A percentile compares a stretch with the other conserved stretches of the same genome.
Conservation (phyloP, 2,797 vertebrate genomes). For the Crax fasciolata region DNA sequence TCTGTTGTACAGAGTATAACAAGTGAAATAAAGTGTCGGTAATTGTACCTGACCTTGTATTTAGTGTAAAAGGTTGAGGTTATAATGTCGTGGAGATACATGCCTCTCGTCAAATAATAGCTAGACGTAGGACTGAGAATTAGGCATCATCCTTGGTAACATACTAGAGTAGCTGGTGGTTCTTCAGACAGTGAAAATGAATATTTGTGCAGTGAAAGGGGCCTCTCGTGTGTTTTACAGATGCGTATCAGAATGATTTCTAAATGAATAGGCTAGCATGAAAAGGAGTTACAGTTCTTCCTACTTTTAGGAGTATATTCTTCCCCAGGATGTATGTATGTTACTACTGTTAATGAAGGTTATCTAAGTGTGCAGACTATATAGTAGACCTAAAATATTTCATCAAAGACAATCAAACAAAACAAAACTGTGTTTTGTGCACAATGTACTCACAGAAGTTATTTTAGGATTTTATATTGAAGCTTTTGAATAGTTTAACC, state of each 20-base stretch:
- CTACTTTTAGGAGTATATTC: slow-evolving; percentile 26
- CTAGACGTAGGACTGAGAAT: not conserved
- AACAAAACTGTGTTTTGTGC: not conserved
- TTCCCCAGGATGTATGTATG: not conserved
- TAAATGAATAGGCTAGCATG: not conserved
- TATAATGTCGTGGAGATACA: not conserved
- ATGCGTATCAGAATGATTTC: not conserved
- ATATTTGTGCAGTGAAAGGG: not conserved
- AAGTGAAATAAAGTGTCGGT: not conserved
- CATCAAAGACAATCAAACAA: not conserved
- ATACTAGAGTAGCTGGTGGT: not conserved
- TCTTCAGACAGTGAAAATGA: not conserved
- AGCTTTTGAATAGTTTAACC: not conserved
- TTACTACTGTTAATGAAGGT: slow-evolving; percentile 12
- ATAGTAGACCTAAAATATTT: not conserved
- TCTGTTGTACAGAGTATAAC: not conserved
- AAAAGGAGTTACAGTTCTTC: not conserved
- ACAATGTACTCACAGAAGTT: not conserved
- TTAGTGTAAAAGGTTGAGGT: not conserved
- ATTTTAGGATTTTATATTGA: not conserved
- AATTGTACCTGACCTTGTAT: slow-evolving; percentile 29
- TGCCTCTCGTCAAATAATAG: not conserved
- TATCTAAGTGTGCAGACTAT: not conserved
- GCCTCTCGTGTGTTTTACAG: not conserved
- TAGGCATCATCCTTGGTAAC: not conserved